phyloP scores from a whole-genome alignment of 1,140 invertebrate genomes.

The Solenopsis invicta region DNA sequence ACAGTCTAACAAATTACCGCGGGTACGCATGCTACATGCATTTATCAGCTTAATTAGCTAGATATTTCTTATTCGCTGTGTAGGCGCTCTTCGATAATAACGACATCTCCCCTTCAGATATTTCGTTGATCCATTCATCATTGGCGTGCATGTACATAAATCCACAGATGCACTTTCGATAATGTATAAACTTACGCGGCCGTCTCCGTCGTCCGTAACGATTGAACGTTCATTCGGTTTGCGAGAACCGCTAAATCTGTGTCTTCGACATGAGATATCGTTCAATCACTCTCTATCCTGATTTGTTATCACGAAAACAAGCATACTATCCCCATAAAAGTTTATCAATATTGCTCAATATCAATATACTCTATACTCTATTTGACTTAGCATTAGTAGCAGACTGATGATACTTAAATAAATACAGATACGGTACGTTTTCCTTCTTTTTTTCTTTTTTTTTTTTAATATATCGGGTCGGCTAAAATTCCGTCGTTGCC shows the following conservation, averaged over 20 bases:
- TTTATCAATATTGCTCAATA: not conserved
- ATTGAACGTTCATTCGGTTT: not conserved
- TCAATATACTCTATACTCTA: constrained; percentile 18
- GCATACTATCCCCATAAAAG: not conserved
- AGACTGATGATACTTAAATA: not conserved
- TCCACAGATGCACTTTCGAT: constrained; percentile 38
- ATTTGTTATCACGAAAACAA: constrained; percentile 8
- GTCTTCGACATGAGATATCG: not conserved
- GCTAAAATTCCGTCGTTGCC: not conserved
- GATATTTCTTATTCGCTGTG: constrained; percentile 33
- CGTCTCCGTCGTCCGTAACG: not conserved
- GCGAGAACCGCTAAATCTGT: constrained; percentile 7
- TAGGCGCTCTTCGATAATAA: constrained; percentile 32
- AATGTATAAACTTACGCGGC: not conserved
- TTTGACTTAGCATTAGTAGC: not conserved
- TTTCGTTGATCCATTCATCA: constrained; percentile 41
- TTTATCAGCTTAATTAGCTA: constrained; percentile 57
- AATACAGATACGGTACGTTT: constrained; percentile 10
- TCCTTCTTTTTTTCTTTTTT: not conserved
- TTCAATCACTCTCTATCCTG: not conserved
- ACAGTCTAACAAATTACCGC: constrained; percentile 39
- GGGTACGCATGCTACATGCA: constrained; percentile 2
- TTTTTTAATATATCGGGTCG: not conserved
- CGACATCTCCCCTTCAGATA: constrained; percentile 19
- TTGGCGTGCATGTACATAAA: constrained; percentile 16